Evolutionary conservation across 2,113 vertebrate genomes (phyloP).

Genomic region (Pogona vitticeps): DNA sequence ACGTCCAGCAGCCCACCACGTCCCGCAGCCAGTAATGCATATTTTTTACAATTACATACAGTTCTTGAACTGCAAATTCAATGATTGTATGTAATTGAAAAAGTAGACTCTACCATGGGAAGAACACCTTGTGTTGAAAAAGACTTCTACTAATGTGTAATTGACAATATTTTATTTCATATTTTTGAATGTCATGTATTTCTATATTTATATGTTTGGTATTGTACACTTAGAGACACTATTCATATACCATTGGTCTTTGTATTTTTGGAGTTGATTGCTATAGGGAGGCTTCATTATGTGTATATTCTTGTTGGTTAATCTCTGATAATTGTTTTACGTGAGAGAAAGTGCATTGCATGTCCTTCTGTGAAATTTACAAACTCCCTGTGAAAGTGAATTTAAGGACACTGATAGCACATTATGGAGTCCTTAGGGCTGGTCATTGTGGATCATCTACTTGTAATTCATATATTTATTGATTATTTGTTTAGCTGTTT

Average conservation of each 20-base stretch:
- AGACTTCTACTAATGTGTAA: neutral
- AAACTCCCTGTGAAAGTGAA: no score
- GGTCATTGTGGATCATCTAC: neutral
- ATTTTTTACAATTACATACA: no score
- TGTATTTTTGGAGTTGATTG: neutral
- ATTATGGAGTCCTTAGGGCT: neutral
- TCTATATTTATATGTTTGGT: neutral
- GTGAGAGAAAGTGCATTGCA: neutral
- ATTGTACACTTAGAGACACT: neutral
- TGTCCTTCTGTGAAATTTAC: neutral
- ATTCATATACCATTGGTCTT: neutral
- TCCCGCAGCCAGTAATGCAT: no score
- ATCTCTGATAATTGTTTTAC: neutral
- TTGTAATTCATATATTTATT: neutral
- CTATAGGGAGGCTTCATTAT: neutral
- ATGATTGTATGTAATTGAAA: neutral
- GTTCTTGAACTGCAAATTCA: neutral
- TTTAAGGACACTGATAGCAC: neutral
- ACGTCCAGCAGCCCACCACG: no score
- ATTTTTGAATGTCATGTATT: neutral
- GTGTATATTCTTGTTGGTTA: neutral
- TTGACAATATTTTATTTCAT: neutral
- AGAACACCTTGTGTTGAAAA: neutral
- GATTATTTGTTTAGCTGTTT: neutral
- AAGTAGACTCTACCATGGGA: no score